Base-by-base conservation (phyloP, 1,140 invertebrate genomes). In the Pseudomyrmex flavicornis region DNA sequence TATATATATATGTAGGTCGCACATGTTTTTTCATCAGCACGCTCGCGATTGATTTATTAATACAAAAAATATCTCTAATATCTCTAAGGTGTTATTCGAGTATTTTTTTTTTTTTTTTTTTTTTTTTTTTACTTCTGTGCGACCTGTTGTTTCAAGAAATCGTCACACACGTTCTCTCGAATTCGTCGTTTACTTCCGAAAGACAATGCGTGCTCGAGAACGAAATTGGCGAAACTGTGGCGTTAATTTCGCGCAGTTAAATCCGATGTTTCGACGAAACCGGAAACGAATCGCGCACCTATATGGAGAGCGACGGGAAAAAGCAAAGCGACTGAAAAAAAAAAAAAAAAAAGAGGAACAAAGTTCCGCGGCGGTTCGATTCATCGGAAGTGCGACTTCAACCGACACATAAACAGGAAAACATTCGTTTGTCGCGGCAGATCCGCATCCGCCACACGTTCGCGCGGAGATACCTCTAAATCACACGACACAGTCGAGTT, bases 391-490 rank as follows among this genome's bases (percentile, higher is more conserved):
- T 63, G 2, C 72, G 52, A 63, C 59, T 63, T 82, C 59, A 35
- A 22, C 54, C 68, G 76, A 72, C 72, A 72, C 72, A 82, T 82
- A 75, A 82, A 75, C 80, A 82, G 80, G 70, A 82, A 82, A 82
- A 82, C 80, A 82, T 82, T 82, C 61, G 72, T 75, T 82, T 82
- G 69, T 82, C 72, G 72, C 26, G 22, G 54, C 66, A 59, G 76
- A 80, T 80, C 76, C 76, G 76, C 68, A 80, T 80, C 44, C 76
- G 66, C 65, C 76, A 59, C 76, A 72, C 56, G 68, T 80, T 80
- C 66, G 48, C 65, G 76, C 76, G 66, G 66, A 70, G 76, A 20
- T 70, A 56, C 66, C 66, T 50, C 76, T 80, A 80, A 80, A 80
- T 80, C 76, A 80, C 5, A 7, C 76, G 3, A 35, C 35, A 35